Base-by-base conservation (phyloP, 2,797 vertebrate genomes). In the Kryptolebias ocellatus region DNA sequence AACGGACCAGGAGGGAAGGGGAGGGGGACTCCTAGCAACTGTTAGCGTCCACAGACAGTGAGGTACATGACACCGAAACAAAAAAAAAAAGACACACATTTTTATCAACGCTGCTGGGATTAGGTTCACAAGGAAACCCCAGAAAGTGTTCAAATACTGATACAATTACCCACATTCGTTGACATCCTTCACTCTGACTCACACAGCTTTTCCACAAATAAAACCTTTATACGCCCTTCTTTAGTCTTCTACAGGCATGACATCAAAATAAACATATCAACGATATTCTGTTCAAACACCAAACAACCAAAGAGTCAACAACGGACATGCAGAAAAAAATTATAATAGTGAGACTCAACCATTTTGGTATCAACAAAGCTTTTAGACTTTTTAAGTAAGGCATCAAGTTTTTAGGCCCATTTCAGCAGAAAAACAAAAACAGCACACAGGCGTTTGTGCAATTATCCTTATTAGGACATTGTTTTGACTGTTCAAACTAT, bases 91-190 rank as follows among this genome's bases (percentile, higher is more conserved):
- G 56, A 64, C 20, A 71, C 52, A 39, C 27, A 46, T 15, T 28
- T 28, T 5, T 37, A 12, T 20, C 46, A 28, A 14, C 0, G 5
- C 16, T 46, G 17, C n/a, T 5, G 44, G 28, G 70, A 61, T 57
- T 79, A 62, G 56, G 34, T 46, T 85, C 70, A 70, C 77, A 68
- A 76, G 72, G 60, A 84, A 83, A 83, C 53, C 58, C 63, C 65
- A 74, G 67, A 78, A 67, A 80, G 66, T 37, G 7, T 64, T 80
- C 14, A 70, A 82, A 78, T 63, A 80, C 84, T 68, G 49, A 83
- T 76, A 58, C 55, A 11, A 63, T 2, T 49, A 37, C 9, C 28
- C 68, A 52, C 60, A 56, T 64, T 57, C 9, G 0, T 34, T 56
- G 67, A 49, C 55, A 17, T 52, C 64, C 14, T 60, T 20, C 29